Evolutionary conservation across 2,888 invertebrate species (phyloP).

Genomic region (Strigamia maritima): DNA sequence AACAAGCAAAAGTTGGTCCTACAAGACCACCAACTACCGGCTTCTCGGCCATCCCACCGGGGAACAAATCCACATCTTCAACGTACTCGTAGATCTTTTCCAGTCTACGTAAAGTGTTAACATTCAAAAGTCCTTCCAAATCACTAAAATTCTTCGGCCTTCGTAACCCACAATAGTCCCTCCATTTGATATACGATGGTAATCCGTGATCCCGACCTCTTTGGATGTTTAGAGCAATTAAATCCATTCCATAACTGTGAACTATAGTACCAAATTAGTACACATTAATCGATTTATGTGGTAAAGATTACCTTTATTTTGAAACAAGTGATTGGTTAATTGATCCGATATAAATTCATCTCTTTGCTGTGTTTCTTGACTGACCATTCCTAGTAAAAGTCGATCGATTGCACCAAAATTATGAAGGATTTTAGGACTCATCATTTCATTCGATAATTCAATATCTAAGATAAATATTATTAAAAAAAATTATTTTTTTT

Average conservation of each 20-base stretch:
- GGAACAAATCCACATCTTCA: slow-evolving; percentile 50
- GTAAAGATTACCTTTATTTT: slow-evolving; percentile 58
- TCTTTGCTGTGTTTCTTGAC: slow-evolving; percentile 71
- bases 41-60: slow-evolving; percentile 49
- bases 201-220: slow-evolving; percentile 46
- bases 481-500: too few relatives aligned
- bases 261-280: slow-evolving; percentile 35
- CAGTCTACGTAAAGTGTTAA: slow-evolving; percentile 42
- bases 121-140: slow-evolving; percentile 46
- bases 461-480: too few relatives aligned
- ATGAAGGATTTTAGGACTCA: slow-evolving; percentile 62
- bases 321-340: slow-evolving; percentile 77
- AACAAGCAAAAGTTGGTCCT: slow-evolving; percentile 50
- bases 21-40: slow-evolving; percentile 48
- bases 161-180: slow-evolving; percentile 45
- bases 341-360: slow-evolving; percentile 79
- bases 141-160: slow-evolving; percentile 44
- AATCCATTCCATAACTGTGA: slow-evolving; percentile 44
- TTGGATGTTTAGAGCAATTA: slow-evolving; percentile 46
- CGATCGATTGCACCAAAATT: slow-evolving; percentile 76
- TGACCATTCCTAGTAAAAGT: slow-evolving; percentile 69
- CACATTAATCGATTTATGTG: too few relatives aligned
- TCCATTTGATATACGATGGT: slow-evolving; percentile 45
- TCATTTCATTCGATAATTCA: slow-evolving; percentile 50
- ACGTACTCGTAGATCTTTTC: slow-evolving; percentile 43